phyloP scores from a whole-genome alignment of 2,888 invertebrate genomes.

The Platycheirus albimanus region DNA sequence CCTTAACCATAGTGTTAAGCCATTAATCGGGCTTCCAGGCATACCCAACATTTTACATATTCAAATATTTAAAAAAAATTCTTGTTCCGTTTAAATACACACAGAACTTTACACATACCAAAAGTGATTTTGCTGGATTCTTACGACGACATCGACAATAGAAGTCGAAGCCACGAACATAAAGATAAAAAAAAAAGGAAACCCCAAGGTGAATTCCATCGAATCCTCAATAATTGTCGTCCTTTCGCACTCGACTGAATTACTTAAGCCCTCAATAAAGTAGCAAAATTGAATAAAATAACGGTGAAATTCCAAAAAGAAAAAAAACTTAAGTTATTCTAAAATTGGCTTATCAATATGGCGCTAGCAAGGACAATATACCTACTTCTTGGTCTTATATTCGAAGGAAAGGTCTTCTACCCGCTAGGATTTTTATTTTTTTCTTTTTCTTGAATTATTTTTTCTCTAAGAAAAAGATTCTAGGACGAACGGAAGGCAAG shows the following conservation, averaged over 20 bases:
- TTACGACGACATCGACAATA: background rate
- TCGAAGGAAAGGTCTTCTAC: slow-evolving; percentile 4
- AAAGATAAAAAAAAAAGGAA: background rate
- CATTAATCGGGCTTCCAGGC: too few species aligned
- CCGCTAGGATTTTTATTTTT: background rate
- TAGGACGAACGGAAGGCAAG: background rate
- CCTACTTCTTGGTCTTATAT: background rate
- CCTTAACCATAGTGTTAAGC: too few species aligned
- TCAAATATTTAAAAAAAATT: too few species aligned
- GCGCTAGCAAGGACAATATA: background rate
- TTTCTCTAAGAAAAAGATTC: background rate
- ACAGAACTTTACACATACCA: too few species aligned
- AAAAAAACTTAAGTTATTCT: slow-evolving; percentile 56
- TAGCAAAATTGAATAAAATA: slow-evolving; percentile 71
- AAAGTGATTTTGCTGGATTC: background rate
- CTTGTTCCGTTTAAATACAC: too few species aligned
- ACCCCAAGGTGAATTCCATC: slow-evolving; percentile 48
- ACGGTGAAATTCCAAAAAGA: slow-evolving; percentile 56
- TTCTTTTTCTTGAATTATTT: too few species aligned
- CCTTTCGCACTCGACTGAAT: slow-evolving; percentile 69
- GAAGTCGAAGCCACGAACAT: background rate
- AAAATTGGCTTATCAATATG: slow-evolving; percentile 68
- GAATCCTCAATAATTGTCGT: slow-evolving; percentile 68
- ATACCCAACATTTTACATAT: too few species aligned
- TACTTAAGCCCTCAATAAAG: slow-evolving; percentile 70